Conservation (phyloP, 2,888 invertebrate genomes). For the Agriopis aurantiaria region DNA sequence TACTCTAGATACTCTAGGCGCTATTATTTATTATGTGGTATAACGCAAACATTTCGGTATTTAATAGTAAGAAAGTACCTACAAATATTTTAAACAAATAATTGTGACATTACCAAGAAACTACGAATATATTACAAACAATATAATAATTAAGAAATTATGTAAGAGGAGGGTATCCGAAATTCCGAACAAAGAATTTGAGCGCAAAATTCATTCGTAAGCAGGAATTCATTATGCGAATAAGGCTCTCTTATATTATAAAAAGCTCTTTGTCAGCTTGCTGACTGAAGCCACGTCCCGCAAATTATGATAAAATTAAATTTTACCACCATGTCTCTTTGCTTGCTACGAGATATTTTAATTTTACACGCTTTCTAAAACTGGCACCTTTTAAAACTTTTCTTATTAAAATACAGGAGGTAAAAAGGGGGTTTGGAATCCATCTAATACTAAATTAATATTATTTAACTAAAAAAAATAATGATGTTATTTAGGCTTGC, state of each 20-base stretch:
- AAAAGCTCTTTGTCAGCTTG: conserved; percentile 30
- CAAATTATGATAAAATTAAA: conserved; percentile 29
- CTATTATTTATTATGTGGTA: no score
- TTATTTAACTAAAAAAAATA: no score
- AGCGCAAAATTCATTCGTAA: conserved; percentile 39
- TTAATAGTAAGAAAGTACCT: background rate
- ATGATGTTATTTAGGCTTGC: no score
- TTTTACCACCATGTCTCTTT: conserved; percentile 2
- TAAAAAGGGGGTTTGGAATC: background rate
- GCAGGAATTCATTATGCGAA: conserved; percentile 31
- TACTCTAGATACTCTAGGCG: no score
- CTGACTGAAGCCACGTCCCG: conserved; percentile 16
- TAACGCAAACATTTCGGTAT: no score
- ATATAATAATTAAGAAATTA: background rate
- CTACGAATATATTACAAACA: background rate
- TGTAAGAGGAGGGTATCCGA: conserved; percentile 19
- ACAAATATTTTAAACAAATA: background rate
- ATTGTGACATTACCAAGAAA: no score
- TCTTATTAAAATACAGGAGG: conserved; percentile 10
- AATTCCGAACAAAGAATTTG: conserved; percentile 40
- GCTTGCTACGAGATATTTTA: conserved; percentile 6
- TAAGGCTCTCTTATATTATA: conserved; percentile 30
- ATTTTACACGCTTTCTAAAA: conserved; percentile 8
- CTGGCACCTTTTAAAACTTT: conserved; percentile 2
- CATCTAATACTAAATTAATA: no score